phyloP scores from a whole-genome alignment of 2,797 vertebrate genomes.

The Notolepis coatsorum region DNA sequence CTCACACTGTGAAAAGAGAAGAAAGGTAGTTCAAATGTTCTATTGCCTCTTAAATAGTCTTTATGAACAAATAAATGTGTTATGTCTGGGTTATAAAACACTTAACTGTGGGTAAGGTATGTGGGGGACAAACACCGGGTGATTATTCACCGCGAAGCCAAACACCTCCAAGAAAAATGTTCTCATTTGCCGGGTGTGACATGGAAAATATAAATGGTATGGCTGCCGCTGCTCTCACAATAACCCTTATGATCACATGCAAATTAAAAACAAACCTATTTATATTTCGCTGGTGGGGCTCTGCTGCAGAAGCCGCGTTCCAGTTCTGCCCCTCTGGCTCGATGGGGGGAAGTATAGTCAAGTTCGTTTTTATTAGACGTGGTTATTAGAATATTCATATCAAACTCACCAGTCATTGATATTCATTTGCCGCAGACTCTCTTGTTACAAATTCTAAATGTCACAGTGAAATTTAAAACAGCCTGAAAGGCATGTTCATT shows the following conservation, averaged over 20 bases:
- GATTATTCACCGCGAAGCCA: slow-evolving; percentile 61
- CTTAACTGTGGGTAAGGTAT: slow-evolving; percentile 42
- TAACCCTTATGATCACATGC: slow-evolving; percentile 74
- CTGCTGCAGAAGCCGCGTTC: slow-evolving; percentile 47
- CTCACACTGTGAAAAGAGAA: slow-evolving; percentile 7
- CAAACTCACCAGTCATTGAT: slow-evolving; percentile 63
- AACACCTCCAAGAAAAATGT: slow-evolving; percentile 55
- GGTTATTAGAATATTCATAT: slow-evolving; percentile 75
- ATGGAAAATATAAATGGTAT: slow-evolving; percentile 59
- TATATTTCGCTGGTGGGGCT: slow-evolving; percentile 65
- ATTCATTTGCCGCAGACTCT: slow-evolving; percentile 62
- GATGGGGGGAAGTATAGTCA: slow-evolving; percentile 50
- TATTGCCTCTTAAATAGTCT: slow-evolving; percentile 52
- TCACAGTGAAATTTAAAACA: slow-evolving; percentile 65
- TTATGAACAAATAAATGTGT: slow-evolving; percentile 59
- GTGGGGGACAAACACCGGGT: slow-evolving; percentile 17
- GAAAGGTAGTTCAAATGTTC: slow-evolving; percentile 29
- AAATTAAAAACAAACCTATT: slow-evolving; percentile 80
- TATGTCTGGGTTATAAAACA: slow-evolving; percentile 62
- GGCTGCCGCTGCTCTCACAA: slow-evolving; percentile 52
- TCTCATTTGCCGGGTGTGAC: slow-evolving; percentile 54
- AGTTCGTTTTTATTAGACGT: slow-evolving; percentile 67
- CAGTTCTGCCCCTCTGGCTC: slow-evolving; percentile 56
- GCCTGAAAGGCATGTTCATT: slow-evolving; percentile 65
- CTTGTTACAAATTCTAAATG: slow-evolving; percentile 73